phyloP scores from a whole-genome alignment of 2,888 invertebrate species.

The Rotaria sp. region DNA sequence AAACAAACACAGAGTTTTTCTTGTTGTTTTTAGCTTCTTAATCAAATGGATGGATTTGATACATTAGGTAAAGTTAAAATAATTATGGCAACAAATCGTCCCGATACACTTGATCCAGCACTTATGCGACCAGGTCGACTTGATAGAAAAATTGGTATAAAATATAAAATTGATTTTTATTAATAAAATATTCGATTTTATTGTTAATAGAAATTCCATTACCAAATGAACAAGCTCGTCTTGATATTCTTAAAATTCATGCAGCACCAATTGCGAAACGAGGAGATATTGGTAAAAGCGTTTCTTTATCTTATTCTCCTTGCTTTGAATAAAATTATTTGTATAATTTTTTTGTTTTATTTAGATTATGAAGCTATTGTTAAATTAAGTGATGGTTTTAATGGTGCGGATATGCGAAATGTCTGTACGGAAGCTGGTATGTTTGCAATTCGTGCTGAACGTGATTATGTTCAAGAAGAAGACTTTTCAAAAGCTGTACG shows the following conservation, averaged over 20 bases:
- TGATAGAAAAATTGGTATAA: constrained; percentile 77
- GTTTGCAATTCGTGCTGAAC: constrained; percentile 66
- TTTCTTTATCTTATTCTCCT: too few relatives aligned
- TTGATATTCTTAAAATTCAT: constrained; percentile 91
- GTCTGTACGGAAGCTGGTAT: constrained; percentile 96
- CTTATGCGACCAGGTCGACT: constrained; percentile 86
- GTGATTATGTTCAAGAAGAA: constrained; percentile 94
- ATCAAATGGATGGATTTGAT: constrained; percentile 99
- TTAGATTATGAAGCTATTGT: constrained; percentile 90
- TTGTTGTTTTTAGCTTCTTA: constrained; percentile 63
- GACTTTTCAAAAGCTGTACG: constrained; percentile 99
- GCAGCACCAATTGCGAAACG: constrained; percentile 90
- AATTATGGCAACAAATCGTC: constrained; percentile 99
- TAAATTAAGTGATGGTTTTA: constrained; percentile 93
- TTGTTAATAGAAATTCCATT: constrained; percentile 77
- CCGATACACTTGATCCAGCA: constrained; percentile 95
- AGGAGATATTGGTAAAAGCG: constrained; percentile 69
- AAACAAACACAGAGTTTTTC: too few relatives aligned
- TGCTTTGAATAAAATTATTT: too few relatives aligned
- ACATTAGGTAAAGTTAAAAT: constrained; percentile 91
- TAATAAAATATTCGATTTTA: constrained; percentile 30
- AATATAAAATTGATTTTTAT: background rate
- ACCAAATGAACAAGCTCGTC: constrained; percentile 92
- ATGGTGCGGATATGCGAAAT: constrained; percentile 94
- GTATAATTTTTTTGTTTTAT: background rate